A percentile compares a stretch with the other conserved stretches of the same genome.
phyloP scores from a whole-genome alignment of 2,888 invertebrate species.

The Aspidiotus destructor region DNA sequence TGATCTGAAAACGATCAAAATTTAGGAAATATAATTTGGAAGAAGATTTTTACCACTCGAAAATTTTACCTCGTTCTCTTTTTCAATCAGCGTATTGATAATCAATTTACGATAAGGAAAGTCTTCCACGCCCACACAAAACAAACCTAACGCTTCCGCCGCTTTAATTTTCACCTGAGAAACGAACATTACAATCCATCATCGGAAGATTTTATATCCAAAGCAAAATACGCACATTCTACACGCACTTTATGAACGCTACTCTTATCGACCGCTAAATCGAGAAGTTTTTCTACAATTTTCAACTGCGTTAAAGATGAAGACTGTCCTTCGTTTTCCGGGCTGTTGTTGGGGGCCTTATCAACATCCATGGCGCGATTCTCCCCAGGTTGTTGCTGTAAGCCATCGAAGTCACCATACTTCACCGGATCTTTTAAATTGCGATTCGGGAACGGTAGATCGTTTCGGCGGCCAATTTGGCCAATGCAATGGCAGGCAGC shows the following conservation, averaged over 20 bases:
- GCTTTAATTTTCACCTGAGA: conserved; percentile 55
- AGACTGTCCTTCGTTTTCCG: neutral
- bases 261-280: conserved; percentile 18
- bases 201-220: neutral
- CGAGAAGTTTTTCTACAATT: conserved; percentile 14
- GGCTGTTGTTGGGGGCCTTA: neutral
- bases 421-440: conserved; percentile 21
- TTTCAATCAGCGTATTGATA: conserved; percentile 62
- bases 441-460: conserved; percentile 15
- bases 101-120: conserved; percentile 47
- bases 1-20: conserved; percentile 49
- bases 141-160: conserved; percentile 61
- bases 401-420: conserved; percentile 22
- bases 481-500: conserved; percentile 20
- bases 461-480: conserved; percentile 14
- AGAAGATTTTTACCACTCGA: too few relatives aligned
- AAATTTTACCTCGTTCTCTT: conserved; percentile 60
- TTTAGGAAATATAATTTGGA: conserved; percentile 34
- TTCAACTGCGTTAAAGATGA: conserved; percentile 5
- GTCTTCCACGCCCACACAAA: conserved; percentile 68
- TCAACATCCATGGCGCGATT: neutral
- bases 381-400: neutral
- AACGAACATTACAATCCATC: neutral
- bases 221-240: neutral
- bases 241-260: conserved; percentile 6